A percentile compares a stretch with the other conserved stretches of the same genome.
Evolutionary conservation across 2,113 vertebrate species (phyloP).

Genomic region (Physeter macrocephalus): DNA sequence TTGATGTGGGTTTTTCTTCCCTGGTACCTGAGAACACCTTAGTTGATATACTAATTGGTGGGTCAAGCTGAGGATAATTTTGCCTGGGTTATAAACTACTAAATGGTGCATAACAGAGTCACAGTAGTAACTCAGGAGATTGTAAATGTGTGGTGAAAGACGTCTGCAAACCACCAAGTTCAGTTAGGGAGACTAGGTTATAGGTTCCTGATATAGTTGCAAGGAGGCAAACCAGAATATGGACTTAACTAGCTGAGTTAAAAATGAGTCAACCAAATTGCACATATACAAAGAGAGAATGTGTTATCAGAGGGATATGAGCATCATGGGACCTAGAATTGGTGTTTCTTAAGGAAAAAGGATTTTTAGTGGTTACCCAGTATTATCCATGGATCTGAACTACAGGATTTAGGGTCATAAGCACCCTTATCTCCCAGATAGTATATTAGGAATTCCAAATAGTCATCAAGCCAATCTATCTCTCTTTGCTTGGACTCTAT

Average conservation of each 20-base stretch:
- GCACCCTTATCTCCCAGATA: background rate
- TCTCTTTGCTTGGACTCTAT: background rate
- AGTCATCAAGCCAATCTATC: background rate
- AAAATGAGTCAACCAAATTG: background rate
- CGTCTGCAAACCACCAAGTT: background rate
- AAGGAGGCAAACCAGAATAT: background rate
- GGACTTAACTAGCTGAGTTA: background rate
- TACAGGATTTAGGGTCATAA: background rate
- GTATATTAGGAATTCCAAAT: background rate
- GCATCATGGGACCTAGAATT: background rate
- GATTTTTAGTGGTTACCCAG: background rate
- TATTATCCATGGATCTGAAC: background rate
- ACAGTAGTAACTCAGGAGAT: background rate
- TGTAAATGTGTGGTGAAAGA: background rate
- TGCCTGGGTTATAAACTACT: background rate
- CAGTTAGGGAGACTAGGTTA: background rate
- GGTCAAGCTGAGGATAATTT: background rate
- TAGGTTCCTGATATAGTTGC: background rate
- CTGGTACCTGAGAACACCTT: background rate
- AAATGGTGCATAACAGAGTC: background rate
- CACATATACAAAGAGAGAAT: background rate
- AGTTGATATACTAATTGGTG: background rate
- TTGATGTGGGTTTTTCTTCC: background rate
- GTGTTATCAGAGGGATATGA: background rate
- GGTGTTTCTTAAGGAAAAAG: background rate